phyloP scores from a whole-genome alignment of 2,797 vertebrate genomes.

The Urosaurus nigricauda region DNA sequence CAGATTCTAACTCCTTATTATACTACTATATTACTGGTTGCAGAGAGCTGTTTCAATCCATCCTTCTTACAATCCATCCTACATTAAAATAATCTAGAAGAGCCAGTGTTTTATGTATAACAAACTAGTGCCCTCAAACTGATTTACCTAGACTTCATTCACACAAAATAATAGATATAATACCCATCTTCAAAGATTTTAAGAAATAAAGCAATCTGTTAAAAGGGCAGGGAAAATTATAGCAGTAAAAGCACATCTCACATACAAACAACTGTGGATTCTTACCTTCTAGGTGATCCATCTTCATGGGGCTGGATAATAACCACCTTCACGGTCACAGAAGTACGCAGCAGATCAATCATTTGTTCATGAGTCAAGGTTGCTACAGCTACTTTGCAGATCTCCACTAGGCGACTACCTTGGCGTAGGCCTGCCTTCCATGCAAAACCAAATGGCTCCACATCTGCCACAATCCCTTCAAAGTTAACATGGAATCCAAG shows the following conservation, averaged over 20 bases:
- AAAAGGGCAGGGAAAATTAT: not conserved
- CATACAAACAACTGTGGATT: not conserved
- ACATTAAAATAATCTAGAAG: not conserved
- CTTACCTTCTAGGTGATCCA: conserved; percentile 92
- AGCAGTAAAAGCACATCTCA: not conserved
- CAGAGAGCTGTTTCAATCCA: no score
- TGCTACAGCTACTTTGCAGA: conserved; percentile 96
- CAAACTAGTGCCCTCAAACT: not conserved
- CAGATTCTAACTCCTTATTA: not conserved
- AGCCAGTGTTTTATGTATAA: not conserved
- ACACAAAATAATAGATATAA: rapidly evolving
- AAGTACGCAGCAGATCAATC: conserved; percentile 96
- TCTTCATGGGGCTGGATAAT: conserved; percentile 96
- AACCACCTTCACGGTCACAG: conserved; percentile 92
- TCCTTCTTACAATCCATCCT: not conserved
- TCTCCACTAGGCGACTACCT: conserved; percentile 97
- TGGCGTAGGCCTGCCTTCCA: conserved; percentile 97
- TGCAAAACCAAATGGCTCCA: conserved; percentile 96
- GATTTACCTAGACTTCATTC: not conserved
- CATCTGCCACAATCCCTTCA: conserved; percentile 96
- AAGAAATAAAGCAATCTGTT: rapidly evolving
- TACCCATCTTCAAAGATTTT: not conserved
- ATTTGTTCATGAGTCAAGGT: conserved; percentile 97
- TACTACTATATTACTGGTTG: no score
- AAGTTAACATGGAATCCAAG: conserved; percentile 98